phyloP scores from a whole-genome alignment of 2,888 invertebrate species.

The Micropterix aruncella region DNA sequence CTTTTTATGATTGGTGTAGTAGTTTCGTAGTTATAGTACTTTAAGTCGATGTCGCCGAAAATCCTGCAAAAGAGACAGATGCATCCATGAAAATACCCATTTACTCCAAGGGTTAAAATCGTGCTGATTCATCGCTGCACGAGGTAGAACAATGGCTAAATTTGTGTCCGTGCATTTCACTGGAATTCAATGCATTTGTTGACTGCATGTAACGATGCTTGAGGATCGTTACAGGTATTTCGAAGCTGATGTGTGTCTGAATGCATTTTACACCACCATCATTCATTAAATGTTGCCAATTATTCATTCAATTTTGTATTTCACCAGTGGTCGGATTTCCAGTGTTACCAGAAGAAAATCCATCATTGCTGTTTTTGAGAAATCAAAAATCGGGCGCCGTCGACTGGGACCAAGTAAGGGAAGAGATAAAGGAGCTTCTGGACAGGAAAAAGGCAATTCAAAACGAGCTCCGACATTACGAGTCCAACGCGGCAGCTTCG shows the following conservation, averaged over 20 bases:
- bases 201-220: too few relatives aligned
- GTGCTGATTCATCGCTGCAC: too few relatives aligned
- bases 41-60: too few relatives aligned
- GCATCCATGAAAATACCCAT: too few relatives aligned
- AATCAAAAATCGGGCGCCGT: not conserved
- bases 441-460: constrained; percentile 67
- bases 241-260: constrained; percentile 26
- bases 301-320: not conserved
- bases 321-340: constrained; percentile 40
- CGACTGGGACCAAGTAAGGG: constrained; percentile 30
- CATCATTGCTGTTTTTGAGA: constrained; percentile 22
- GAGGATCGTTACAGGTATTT: too few relatives aligned
- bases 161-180: too few relatives aligned
- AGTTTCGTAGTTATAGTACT: too few relatives aligned
- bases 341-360: constrained; percentile 24
- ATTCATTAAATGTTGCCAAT: not conserved
- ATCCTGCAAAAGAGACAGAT: too few relatives aligned
- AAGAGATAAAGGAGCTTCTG: constrained; percentile 64
- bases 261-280: not conserved
- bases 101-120: too few relatives aligned
- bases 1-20: too few relatives aligned
- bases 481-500: constrained; percentile 40
- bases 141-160: too few relatives aligned
- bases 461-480: constrained; percentile 72
- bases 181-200: too few relatives aligned